Percentiles rank a stretch among this genome's conserved stretches.
These are phyloP conservation scores for Cisticola juncidis DNA, from an alignment of 2,113 vertebrate species.

Conservation along the genomic window DNA sequence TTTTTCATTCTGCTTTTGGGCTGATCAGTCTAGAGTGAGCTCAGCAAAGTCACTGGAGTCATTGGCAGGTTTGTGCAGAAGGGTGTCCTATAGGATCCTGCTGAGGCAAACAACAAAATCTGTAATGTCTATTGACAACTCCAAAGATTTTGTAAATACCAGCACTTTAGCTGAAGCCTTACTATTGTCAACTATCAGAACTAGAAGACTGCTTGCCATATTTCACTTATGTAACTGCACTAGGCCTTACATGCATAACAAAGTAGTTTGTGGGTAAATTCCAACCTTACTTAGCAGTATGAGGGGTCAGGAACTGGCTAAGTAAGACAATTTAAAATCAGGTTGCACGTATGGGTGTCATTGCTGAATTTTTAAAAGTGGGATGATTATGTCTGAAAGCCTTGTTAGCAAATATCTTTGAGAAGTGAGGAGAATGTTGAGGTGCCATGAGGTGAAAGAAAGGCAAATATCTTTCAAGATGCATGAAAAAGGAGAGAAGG, in stretches of 20 bases:
- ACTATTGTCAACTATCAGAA: not conserved
- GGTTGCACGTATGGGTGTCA: not conserved
- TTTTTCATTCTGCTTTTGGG: not conserved
- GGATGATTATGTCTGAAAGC: not conserved
- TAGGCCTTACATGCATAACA: not conserved
- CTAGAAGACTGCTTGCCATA: not conserved
- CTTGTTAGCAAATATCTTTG: not conserved
- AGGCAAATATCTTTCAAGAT: not conserved
- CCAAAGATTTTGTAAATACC: not conserved
- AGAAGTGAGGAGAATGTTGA: not conserved
- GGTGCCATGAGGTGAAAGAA: not conserved
- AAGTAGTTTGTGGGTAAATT: not conserved
- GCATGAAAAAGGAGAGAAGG: not conserved
- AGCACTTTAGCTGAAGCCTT: not conserved
- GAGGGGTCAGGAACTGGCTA: not conserved
- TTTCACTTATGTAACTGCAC: not conserved
- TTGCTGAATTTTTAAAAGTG: not conserved
- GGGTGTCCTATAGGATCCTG: rapidly evolving
- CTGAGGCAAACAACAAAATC: not conserved
- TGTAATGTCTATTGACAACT: not conserved
- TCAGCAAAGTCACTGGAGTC: not conserved
- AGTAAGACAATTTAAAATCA: not conserved
- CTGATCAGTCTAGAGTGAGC: not conserved
- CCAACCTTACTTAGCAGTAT: not conserved
- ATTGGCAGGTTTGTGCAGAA: not conserved